Evolutionary conservation across 2,888 invertebrate genomes (phyloP).

Genomic region (Bugulina stolonifera): DNA sequence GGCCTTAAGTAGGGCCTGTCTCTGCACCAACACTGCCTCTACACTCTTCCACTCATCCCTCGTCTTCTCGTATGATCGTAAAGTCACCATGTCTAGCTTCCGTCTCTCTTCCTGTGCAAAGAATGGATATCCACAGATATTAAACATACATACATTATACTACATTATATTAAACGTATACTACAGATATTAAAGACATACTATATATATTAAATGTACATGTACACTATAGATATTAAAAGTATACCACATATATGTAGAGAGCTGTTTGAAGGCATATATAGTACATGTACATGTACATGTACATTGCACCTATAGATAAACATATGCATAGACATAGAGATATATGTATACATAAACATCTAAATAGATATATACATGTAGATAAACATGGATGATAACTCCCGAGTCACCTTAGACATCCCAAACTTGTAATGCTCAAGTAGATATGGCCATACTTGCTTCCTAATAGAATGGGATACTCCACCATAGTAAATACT

Average conservation of each 20-base stretch:
- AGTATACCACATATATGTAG: not conserved
- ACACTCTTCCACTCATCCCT: conserved; percentile 94
- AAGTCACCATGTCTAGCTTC: conserved; percentile 50
- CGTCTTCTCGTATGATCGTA: conserved; percentile 75
- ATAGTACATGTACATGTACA: no score
- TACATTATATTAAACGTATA: no score
- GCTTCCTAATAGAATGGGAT: conserved; percentile 59
- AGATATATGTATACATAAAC: no score
- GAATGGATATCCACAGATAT: no score
- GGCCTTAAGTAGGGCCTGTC: conserved; percentile 29
- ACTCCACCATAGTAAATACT: conserved; percentile 83
- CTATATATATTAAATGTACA: no score
- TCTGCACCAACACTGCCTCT: conserved; percentile 72
- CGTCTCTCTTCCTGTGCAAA: not conserved
- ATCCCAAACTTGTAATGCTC: conserved; percentile 76
- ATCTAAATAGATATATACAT: no score
- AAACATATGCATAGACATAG: no score
- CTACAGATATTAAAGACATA: no score
- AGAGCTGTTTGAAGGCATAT: not conserved
- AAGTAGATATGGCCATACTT: conserved; percentile 81
- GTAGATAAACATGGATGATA: no score
- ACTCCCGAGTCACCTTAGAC: conserved; percentile 30
- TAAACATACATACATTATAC: no score
- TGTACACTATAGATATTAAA: no score
- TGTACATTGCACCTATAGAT: no score